Percentiles rank a stretch among this genome's conserved stretches.
These are phyloP conservation scores for Caenorhabditis wallacei DNA, from an alignment of 2,888 invertebrate species.

Conservation along the genomic window DNA sequence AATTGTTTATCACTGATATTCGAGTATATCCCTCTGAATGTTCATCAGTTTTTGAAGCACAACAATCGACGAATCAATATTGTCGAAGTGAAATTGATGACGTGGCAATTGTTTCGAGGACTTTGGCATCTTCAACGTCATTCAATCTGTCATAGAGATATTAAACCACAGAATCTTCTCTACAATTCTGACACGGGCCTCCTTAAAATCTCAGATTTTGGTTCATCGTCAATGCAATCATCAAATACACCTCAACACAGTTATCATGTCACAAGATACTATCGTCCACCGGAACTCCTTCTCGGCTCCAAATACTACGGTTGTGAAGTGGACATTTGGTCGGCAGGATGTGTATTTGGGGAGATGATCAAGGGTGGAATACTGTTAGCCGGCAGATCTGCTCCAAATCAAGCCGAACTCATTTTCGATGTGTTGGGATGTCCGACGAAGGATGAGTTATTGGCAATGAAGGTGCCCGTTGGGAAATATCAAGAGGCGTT, in stretches of 20 bases:
- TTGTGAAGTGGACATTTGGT: slow-evolving; percentile 88
- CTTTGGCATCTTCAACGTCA: slow-evolving; percentile 2
- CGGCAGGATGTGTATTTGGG: slow-evolving; percentile 73
- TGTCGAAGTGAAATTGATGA: slow-evolving; percentile 64
- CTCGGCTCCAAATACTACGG: slow-evolving; percentile 90
- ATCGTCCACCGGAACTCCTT: slow-evolving; percentile 86
- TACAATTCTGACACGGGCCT: slow-evolving; percentile 93
- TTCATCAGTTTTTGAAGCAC: slow-evolving; percentile 68
- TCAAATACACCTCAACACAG: slow-evolving; percentile 54
- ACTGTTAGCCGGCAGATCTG: slow-evolving; percentile 66
- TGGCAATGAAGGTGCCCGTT: slow-evolving; percentile 38
- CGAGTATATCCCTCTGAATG: slow-evolving; percentile 72
- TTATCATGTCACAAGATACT: slow-evolving; percentile 84
- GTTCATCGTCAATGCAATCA: slow-evolving; percentile 54
- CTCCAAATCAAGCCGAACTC: slow-evolving; percentile 63
- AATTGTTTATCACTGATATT: slow-evolving; percentile 68
- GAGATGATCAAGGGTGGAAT: slow-evolving; percentile 70
- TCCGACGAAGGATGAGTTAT: slow-evolving; percentile 56
- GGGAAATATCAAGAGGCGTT: not conserved
- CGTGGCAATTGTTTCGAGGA: slow-evolving; percentile 36
- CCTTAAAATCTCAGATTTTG: slow-evolving; percentile 86
- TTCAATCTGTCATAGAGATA: slow-evolving; percentile 89
- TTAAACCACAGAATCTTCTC: slow-evolving; percentile 98
- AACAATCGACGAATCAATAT: slow-evolving; percentile 40
- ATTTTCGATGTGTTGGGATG: slow-evolving; percentile 64